Percentiles rank a stretch among this genome's conserved stretches.
These are phyloP conservation scores for Nymphicus hollandicus DNA, from an alignment of 2,113 vertebrate species.

Conservation along the genomic window DNA sequence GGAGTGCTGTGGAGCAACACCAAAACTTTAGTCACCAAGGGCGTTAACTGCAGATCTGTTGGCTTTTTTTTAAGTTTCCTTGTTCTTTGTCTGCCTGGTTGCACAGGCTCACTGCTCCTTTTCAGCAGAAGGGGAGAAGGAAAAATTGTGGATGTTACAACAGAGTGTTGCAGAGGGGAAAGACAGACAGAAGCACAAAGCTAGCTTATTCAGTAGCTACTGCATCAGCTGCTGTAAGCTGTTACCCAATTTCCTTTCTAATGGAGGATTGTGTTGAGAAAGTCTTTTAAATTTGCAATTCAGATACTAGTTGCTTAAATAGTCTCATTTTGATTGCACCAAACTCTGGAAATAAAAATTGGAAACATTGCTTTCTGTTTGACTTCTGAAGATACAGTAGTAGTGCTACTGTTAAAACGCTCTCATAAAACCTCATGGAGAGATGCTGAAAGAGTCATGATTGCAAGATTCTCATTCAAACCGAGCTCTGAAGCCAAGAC, in stretches of 20 bases:
- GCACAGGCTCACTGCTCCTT: neutral
- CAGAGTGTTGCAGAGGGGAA: neutral
- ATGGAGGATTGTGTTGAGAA: neutral
- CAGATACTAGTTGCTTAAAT: neutral
- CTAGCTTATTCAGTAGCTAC: neutral
- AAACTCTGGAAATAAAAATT: neutral
- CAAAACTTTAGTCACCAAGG: constrained; percentile 26
- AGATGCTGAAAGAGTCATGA: neutral
- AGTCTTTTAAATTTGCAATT: neutral
- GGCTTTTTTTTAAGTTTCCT: neutral
- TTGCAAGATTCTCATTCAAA: neutral
- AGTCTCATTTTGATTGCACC: neutral
- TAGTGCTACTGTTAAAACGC: neutral
- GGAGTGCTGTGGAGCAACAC: constrained; percentile 1
- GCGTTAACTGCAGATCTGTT: neutral
- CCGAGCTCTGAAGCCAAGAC: neutral
- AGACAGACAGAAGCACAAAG: neutral
- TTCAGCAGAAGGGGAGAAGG: neutral
- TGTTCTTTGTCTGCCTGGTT: neutral
- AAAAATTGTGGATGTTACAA: neutral
- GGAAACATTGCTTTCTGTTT: neutral
- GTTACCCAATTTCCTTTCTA: neutral
- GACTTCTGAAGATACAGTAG: neutral
- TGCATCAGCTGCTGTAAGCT: neutral
- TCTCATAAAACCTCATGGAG: neutral